Evolutionary conservation across 1,140 invertebrate genomes (phyloP), one percentile per base, ranked within the genome.

Genomic region (Polyergus mexicanus): DNA sequence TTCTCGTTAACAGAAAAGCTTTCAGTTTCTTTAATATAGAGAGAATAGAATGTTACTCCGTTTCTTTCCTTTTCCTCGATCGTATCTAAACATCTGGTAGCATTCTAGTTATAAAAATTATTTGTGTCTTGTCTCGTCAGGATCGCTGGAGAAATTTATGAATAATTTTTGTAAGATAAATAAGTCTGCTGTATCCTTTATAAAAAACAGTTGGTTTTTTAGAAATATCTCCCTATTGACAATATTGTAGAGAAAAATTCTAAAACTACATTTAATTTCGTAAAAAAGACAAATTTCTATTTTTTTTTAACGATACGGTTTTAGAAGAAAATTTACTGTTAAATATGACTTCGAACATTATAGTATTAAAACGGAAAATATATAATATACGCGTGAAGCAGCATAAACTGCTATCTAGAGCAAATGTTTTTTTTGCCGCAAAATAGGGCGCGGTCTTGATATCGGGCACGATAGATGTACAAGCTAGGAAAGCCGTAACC

Each of bases 401-500:
- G 58, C 51, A 2, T 78, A 56, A 38, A 28, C 47, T 56, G 22
- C 16, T 81, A 81, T 81, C 77, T 81, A 81, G 65, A 81, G 35
- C 28, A 81, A 81, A 81, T 51, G 28, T 54, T 54, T 51, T 81
- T 81, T 71, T 58, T 19, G 47, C 51, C 11, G 65, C 11, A 11
- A 81, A 81, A 71, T 72, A 38, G 35, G 41, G 85, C 68, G 63
- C 58, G 54, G 77, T 62, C 10, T 13, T 6, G 77, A 80, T 71
- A 87, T 63, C 77, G 71, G 68, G 58, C 87, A 62, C 85, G 69
- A 47, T 63, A 74, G 69, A 62, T 32, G 56, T 62, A 84, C 83
- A 72, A 66, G 84, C 58, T 78, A 72, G 84, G 87, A 89, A 84
- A 88, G 78, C 74, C 84, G 87, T 89, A 84, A 86, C 87, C 78